Evolutionary conservation across 2,888 invertebrate genomes (phyloP), one percentile per base, ranked within the genome.

Genomic region (Lasioglossum calceatum): DNA sequence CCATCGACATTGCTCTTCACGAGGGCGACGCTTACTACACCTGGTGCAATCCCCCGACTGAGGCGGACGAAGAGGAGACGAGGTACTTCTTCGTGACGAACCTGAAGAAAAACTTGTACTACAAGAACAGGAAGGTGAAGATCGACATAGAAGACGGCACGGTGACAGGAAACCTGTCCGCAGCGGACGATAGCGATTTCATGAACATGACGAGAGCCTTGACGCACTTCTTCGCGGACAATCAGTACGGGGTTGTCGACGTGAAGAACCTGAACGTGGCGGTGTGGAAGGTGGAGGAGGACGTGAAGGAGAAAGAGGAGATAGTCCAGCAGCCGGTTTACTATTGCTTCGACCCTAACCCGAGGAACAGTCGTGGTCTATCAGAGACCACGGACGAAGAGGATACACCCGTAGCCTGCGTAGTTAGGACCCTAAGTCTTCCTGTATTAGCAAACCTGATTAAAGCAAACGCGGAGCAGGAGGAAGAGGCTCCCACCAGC

Each of bases 331-430:
- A 88, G n/a, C 89, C 84, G 0, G 91, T 94, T 5, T 96, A 94
- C 79, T 96, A 95, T 89, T 94, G 95, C 88, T 96, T 95, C 86
- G 96, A 96, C 89, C 94, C 96, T 0, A 94, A 95, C 85, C 95
- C 95, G 42, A 93, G 96, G 32, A 95, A 96, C 32, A 95, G 10
- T n/a, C 23, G 74, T 19, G 90, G 85, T 54, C 27, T 77, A 8
- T 70, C 77, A 47, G 12, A 61, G 2, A 4, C 16, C 7, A n/a
- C n/a, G 7, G 74, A 70, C 4, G 87, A 27, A 3, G 90, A 88
- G 0, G 93, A 91, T 12, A 74, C 64, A 5, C 12, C 36, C 0
- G 81, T 36, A 1, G 95, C 96, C 7, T 96, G 96, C 81, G 92
- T 95, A 0, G 84, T 96, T 1, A 92, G 96, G 58, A 91, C 95